Evolutionary conservation across 2,888 invertebrate genomes (phyloP).

Genomic region (Hetaerina titia): DNA sequence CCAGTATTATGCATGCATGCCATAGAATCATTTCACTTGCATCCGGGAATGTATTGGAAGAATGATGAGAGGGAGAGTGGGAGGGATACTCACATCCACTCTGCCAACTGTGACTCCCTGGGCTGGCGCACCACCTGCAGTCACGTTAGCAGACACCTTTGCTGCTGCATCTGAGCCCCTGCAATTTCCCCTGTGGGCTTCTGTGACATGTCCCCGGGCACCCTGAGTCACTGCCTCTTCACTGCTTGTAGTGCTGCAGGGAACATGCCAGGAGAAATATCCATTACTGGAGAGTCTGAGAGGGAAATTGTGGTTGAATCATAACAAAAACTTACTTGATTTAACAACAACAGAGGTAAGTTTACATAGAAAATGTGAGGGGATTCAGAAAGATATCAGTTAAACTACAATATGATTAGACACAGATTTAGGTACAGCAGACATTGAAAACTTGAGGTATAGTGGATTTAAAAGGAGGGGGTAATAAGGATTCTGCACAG

Average conservation of each 20-base stretch:
- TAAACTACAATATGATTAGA: too few species aligned
- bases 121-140: neutral
- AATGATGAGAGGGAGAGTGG: neutral
- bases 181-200: neutral
- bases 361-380: too few species aligned
- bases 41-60: too few species aligned
- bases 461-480: too few species aligned
- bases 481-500: too few species aligned
- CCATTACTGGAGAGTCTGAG: neutral
- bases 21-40: too few species aligned
- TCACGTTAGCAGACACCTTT: neutral
- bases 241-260: slow-evolving; percentile 77
- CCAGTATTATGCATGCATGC: too few species aligned
- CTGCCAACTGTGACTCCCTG: neutral
- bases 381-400: too few species aligned
- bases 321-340: neutral
- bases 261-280: neutral
- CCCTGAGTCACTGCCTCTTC: slow-evolving; percentile 78
- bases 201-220: neutral
- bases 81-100: neutral
- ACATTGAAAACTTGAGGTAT: too few species aligned
- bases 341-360: neutral
- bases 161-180: neutral
- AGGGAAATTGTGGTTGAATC: neutral
- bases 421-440: too few species aligned